Base-by-base conservation (phyloP, 1,140 invertebrate genomes). In the Conopomorpha cramerella region DNA sequence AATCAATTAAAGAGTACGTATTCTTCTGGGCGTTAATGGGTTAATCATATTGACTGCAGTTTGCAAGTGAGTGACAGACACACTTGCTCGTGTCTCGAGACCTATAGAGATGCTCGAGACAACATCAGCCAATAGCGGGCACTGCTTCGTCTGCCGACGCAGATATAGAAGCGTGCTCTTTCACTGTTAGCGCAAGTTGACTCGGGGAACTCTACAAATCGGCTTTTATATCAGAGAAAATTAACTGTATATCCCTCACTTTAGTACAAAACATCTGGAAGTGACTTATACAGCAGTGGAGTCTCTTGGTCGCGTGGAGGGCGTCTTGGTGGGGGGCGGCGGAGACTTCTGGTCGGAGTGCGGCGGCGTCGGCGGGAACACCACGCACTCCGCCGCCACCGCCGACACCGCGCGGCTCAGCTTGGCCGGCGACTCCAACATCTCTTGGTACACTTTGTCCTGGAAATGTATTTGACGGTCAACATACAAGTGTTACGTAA, bases 331-430 rank as follows among this genome's bases (percentile, higher is more conserved):
- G 37, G 45, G 19, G n/a, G 61, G 54, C 0, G 67, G 55, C 30
- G 65, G 67, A 39, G 61, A 67, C 48, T 73, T 73, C 34, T 73
- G 63, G 46, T 65, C 64, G 16, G 65, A 70, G 31, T 59, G 57
- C 19, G 68, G 68, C 17, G 68, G 68, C 36, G 68, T 73, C n/a
- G 63, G 68, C 19, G 65, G 65, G 53, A 47, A 70, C 25, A 66
- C 41, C 25, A 66, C 41, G 51, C 62, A 53, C 30, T 39, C 32
- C 7, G 36, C 41, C 2, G 51, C 41, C 8, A 48, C 30, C 6
- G 40, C 28, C 6, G 34, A 34, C 8, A 28, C 38, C 13, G 19
- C 25, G 11, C 39, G 39, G 1, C 25, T 27, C 11, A 30, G 34
- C 2, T 39, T 27, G 15, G 31, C 13, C 2, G 43, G 30, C 14